Evolutionary conservation across 1,140 invertebrate species (phyloP), one percentile per base, ranked within the genome.

Genomic region (Archivesica marissinica): DNA sequence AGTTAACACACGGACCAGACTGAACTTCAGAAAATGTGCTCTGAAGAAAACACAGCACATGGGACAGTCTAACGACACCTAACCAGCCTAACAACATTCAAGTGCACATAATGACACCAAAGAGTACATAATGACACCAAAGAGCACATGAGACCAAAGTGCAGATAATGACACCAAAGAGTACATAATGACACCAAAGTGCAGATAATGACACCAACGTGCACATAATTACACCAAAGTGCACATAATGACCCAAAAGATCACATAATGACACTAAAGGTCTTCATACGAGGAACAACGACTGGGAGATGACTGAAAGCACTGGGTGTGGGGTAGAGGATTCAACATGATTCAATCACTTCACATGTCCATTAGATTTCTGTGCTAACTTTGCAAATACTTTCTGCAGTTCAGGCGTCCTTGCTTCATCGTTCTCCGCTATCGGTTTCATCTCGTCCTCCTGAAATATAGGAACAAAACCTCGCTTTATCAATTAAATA

Each of bases 361-460:
- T 83, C n/a, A 83, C 70, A 33, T 70, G 47, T 25, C 80, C 80
- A 44, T 83, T 83, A 33, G 80, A 61, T 64, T 83, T 83, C 35
- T 70, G 68, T 23, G 47, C 44, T 23, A 83, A 54, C 25, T 83
- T 83, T 33, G 68, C 68, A 30, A 75, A 75, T 1, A 59, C 56
- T 64, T 83, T 83, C n/a, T 83, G 80, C 7, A 74, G 72, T 66
- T 88, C 87, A 15, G 87, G 86, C 23, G 52, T 38, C 9, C 56
- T 68, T 33, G 68, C 11, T 7, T 70, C 59, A 17, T 75, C 61
- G 2, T 64, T 33, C 75, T 88, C 87, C 6, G 15, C 17, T 7
- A 88, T 88, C 4, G 87, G 23, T 50, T 83, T 86, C 87, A 88
- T 79, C 15, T 82, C 74, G 13, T 72, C 72, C 38, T 88, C 87